These are phyloP conservation scores for Asteroscopus sphinx DNA, from an alignment of 2,888 invertebrate species.

Conservation along the genomic window DNA sequence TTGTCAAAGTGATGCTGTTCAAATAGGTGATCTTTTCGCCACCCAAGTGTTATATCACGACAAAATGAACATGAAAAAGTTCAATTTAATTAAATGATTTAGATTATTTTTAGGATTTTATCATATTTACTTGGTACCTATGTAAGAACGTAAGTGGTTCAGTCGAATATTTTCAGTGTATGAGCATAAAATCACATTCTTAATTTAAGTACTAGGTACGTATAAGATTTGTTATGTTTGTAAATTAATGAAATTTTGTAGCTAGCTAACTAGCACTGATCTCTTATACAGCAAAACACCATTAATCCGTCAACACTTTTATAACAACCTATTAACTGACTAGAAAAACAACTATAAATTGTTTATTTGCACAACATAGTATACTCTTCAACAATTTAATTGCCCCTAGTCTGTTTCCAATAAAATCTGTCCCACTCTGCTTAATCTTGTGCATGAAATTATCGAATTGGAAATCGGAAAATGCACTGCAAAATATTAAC, in stretches of 20 bases:
- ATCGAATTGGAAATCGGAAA: conserved; percentile 52
- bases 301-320: conserved; percentile 46
- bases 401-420: conserved; percentile 30
- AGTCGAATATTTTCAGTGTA: too few species aligned
- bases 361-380: conserved; percentile 28
- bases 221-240: neutral
- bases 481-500: conserved; percentile 51
- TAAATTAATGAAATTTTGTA: conserved; percentile 14
- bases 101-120: too few species aligned
- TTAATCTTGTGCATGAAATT: conserved; percentile 48
- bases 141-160: too few species aligned
- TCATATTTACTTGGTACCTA: too few species aligned
- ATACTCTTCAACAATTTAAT: conserved; percentile 18
- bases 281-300: conserved; percentile 26
- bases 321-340: conserved; percentile 34
- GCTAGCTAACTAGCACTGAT: conserved; percentile 9
- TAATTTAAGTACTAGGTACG: too few species aligned
- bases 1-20: neutral
- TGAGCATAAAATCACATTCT: too few species aligned
- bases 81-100: too few species aligned
- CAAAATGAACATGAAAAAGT: too few species aligned
- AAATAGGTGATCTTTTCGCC: conserved; percentile 2
- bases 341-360: conserved; percentile 51
- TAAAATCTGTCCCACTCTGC: conserved; percentile 33
- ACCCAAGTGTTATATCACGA: too few species aligned